Percentiles rank a stretch among this genome's conserved stretches.
phyloP scores from a whole-genome alignment of 1,140 invertebrate genomes.

The Diabrotica virgifera region DNA sequence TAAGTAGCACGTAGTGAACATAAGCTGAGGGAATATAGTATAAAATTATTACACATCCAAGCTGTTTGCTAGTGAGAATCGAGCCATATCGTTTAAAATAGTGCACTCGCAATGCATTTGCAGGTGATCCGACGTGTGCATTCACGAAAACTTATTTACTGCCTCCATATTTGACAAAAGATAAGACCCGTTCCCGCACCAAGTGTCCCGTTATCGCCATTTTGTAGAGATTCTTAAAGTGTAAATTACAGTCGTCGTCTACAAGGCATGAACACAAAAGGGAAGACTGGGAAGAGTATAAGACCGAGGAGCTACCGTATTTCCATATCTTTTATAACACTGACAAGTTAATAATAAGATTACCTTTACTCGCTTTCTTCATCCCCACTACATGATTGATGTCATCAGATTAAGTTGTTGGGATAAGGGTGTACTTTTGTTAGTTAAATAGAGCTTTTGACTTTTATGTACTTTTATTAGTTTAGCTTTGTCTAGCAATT shows the following conservation, averaged over 20 bases:
- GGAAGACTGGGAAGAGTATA: background rate
- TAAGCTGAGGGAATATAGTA: background rate
- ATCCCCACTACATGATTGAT: constrained; percentile 4
- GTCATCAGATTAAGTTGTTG: background rate
- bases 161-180: no score
- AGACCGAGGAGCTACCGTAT: constrained; percentile 1
- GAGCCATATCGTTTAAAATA: no score
- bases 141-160: no score
- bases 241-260: no score
- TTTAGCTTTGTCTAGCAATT: no score
- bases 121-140: no score
- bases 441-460: background rate
- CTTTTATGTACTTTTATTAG: background rate
- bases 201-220: no score
- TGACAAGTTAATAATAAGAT: constrained; percentile 13
- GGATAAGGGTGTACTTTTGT: background rate
- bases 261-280: no score
- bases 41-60: background rate
- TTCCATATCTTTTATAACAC: constrained; percentile 12
- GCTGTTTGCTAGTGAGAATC: no score
- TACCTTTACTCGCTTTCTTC: constrained; percentile 8
- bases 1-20: background rate
- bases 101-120: no score
- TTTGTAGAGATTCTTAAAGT: no score
- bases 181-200: no score